phyloP scores from a whole-genome alignment of 2,113 vertebrate genomes.

The Todiramphus chloris region DNA sequence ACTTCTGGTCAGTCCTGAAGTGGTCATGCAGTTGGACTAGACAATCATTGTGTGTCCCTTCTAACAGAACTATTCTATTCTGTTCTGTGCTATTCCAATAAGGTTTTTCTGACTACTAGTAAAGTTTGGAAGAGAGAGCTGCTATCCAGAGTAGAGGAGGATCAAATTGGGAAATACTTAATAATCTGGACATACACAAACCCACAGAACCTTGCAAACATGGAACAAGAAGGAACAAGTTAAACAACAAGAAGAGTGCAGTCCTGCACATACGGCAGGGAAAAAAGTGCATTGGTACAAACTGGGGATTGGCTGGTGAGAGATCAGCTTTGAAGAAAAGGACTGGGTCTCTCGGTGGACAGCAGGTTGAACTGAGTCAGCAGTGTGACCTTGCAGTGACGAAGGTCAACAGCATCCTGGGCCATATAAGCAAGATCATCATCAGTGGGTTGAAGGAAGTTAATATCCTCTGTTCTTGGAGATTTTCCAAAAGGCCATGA shows the following conservation, averaged over 20 bases:
- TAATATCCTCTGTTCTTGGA: background rate
- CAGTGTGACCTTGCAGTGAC: background rate
- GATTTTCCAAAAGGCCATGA: background rate
- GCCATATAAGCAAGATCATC: background rate
- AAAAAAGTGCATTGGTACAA: fast-evolving
- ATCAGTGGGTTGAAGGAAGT: background rate
- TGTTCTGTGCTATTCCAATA: background rate
- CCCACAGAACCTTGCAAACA: background rate
- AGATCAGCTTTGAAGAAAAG: background rate
- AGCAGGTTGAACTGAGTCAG: background rate
- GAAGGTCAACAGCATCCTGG: background rate
- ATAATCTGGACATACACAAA: background rate
- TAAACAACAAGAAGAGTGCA: background rate
- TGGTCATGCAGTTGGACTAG: background rate
- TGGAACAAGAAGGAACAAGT: background rate
- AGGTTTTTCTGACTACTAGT: background rate
- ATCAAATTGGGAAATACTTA: background rate
- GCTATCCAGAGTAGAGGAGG: background rate
- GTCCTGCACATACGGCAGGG: background rate
- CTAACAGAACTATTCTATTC: background rate
- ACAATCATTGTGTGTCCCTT: background rate
- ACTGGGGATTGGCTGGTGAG: background rate
- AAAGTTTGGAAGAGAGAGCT: background rate
- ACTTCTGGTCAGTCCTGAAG: background rate
- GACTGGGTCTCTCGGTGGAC: background rate